Percentiles rank a stretch among this genome's conserved stretches.
Evolutionary conservation across 2,113 vertebrate species (phyloP).

Genomic region (Equus przewalskii): DNA sequence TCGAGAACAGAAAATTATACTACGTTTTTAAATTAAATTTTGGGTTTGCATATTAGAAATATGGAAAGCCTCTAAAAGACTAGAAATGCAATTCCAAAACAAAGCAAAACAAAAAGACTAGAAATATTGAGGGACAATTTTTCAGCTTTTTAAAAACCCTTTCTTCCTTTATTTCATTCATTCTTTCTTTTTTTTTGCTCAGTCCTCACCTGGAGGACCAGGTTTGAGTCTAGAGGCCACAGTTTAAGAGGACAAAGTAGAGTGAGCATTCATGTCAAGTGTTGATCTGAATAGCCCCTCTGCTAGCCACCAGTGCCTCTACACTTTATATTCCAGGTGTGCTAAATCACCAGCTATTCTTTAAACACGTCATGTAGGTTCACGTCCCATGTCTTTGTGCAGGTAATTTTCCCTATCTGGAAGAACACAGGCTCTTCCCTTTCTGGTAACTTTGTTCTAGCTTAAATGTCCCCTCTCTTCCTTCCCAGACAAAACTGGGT

Average conservation of each 20-base stretch:
- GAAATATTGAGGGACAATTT: background rate
- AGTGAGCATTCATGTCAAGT: background rate
- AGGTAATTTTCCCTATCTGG: background rate
- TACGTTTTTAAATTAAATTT: background rate
- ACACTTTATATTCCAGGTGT: background rate
- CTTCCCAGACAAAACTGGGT: background rate
- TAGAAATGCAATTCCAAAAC: background rate
- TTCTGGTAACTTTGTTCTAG: background rate
- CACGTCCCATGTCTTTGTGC: background rate
- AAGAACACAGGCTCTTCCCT: background rate
- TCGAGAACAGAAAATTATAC: constrained; percentile 9
- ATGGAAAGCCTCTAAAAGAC: background rate
- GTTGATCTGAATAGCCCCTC: background rate
- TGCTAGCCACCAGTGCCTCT: background rate
- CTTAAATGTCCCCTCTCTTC: background rate
- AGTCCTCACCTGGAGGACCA: background rate
- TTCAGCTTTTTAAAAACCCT: background rate
- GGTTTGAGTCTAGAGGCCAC: background rate
- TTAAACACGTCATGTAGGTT: background rate
- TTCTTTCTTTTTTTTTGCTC: background rate
- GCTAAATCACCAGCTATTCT: background rate
- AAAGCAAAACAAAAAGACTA: background rate
- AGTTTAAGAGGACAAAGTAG: background rate
- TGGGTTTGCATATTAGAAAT: constrained; percentile 3
- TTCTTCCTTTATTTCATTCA: too few species aligned